Conservation (phyloP, 2,113 vertebrate genomes). For the Pundamilia nyererei region DNA sequence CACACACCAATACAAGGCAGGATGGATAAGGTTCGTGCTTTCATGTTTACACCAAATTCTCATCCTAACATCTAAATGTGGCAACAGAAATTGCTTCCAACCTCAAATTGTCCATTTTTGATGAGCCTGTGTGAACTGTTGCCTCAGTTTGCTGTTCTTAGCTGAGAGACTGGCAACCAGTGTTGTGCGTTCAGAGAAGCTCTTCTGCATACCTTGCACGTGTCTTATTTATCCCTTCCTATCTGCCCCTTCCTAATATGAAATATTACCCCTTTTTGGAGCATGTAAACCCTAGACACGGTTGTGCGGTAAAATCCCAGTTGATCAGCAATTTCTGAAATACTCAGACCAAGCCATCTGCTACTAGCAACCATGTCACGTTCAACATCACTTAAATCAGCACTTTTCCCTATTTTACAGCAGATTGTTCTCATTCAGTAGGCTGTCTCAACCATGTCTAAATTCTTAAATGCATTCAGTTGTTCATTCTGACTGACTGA, state of each 20-base stretch:
- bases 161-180: neutral
- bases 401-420: neutral
- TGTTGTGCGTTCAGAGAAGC: neutral
- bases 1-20: neutral
- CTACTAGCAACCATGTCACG: neutral
- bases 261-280: neutral
- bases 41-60: neutral
- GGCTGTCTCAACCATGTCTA: neutral
- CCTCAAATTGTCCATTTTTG: neutral
- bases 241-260: neutral
- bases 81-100: neutral
- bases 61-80: neutral
- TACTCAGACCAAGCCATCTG: neutral
- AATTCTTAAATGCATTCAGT: neutral
- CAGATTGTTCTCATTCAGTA: neutral
- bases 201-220: accelerated
- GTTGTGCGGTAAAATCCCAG: accelerated
- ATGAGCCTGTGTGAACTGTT: neutral
- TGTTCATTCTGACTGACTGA: neutral
- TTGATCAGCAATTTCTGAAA: neutral
- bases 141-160: neutral
- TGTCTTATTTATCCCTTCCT: neutral
- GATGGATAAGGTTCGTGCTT: neutral
- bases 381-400: neutral
- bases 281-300: neutral